A percentile compares a stretch with the other conserved stretches of the same genome.
Evolutionary conservation across 1,140 invertebrate genomes (phyloP).

Genomic region (Acromyrmex heyeri): DNA sequence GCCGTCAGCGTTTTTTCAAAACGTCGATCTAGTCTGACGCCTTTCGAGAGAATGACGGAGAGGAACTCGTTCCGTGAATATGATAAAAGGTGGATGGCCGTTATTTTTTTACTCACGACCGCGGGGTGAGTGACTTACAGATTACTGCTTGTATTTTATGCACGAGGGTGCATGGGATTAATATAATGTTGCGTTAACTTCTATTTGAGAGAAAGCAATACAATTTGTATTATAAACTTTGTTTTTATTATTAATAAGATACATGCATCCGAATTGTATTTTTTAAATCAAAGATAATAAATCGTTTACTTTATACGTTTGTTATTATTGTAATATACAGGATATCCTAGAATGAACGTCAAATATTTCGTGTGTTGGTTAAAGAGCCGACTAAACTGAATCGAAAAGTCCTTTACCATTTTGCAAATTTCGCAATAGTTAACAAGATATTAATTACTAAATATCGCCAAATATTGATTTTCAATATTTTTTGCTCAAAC

Average conservation of each 20-base stretch:
- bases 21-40: slow-evolving; percentile 63
- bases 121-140: slow-evolving; percentile 36
- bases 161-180: slow-evolving; percentile 13
- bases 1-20: slow-evolving; percentile 62
- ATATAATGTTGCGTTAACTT: background rate
- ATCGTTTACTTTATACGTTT: background rate
- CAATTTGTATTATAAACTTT: background rate
- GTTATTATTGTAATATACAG: background rate
- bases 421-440: no score
- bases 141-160: slow-evolving; percentile 32
- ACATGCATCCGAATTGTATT: no score
- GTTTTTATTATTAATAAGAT: no score
- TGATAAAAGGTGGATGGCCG: slow-evolving; percentile 46
- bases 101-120: background rate
- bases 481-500: no score
- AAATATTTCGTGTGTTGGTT: no score
- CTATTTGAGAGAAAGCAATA: background rate
- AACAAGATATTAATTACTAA: no score
- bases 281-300: background rate
- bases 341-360: no score
- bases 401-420: no score
- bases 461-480: no score
- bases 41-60: slow-evolving; percentile 52
- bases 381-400: no score
- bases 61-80: slow-evolving; percentile 57